phyloP scores from a whole-genome alignment of 2,888 invertebrate genomes.

The Watsonalla cultraria region DNA sequence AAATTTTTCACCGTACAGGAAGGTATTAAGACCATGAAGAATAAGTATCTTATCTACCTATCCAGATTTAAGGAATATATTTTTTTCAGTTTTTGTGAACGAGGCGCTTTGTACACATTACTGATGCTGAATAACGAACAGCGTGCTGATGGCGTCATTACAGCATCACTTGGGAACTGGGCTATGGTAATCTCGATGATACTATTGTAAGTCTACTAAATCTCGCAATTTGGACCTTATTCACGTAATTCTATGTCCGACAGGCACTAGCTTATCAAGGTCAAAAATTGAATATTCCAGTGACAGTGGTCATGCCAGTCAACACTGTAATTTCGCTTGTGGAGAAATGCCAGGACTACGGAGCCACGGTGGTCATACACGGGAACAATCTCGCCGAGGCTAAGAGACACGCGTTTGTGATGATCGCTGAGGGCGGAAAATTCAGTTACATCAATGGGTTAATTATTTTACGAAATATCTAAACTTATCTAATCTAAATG shows the following conservation, averaged over 20 bases:
- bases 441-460: slow-evolving; percentile 90
- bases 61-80: background rate
- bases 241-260: background rate
- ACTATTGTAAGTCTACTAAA: background rate
- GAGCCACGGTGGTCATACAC: slow-evolving; percentile 87
- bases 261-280: slow-evolving; percentile 84
- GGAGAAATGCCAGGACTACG: slow-evolving; percentile 85
- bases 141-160: slow-evolving; percentile 85
- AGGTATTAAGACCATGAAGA: slow-evolving; percentile 74
- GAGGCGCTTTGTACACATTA: slow-evolving; percentile 90
- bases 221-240: too few relatives aligned
- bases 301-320: slow-evolving; percentile 91
- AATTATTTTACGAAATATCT: slow-evolving; percentile 5
- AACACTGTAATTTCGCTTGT: slow-evolving; percentile 90
- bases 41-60: too few relatives aligned
- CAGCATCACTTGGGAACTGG: slow-evolving; percentile 95
- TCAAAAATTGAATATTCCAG: slow-evolving; percentile 79
- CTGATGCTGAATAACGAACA: slow-evolving; percentile 83
- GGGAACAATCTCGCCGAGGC: slow-evolving; percentile 89
- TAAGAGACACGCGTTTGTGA: slow-evolving; percentile 83
- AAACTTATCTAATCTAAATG: too few relatives aligned
- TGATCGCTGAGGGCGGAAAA: slow-evolving; percentile 81
- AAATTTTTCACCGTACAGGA: slow-evolving; percentile 91
- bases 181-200: slow-evolving; percentile 74
- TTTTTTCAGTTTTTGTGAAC: slow-evolving; percentile 87